phyloP scores from a whole-genome alignment of 2,113 vertebrate genomes.

The Centrocercus urophasianus region DNA sequence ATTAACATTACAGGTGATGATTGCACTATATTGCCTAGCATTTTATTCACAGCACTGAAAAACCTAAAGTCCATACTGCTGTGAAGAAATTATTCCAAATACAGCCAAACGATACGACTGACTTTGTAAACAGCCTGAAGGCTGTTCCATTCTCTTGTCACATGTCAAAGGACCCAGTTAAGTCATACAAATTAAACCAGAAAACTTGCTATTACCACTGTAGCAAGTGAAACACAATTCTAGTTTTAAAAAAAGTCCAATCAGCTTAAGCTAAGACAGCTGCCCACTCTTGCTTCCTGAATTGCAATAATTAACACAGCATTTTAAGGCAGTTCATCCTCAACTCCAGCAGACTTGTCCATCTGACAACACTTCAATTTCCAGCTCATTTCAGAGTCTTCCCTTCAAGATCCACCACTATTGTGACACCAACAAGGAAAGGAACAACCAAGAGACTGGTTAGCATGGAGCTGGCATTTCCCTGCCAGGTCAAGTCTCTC shows the following conservation, averaged over 20 bases:
- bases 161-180: background rate
- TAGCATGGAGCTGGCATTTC: background rate
- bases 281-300: constrained; percentile 34
- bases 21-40: background rate
- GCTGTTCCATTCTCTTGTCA: background rate
- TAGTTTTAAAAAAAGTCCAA: constrained; percentile 27
- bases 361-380: background rate
- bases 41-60: background rate
- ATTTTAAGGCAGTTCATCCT: background rate
- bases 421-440: background rate
- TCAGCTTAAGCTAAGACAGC: background rate
- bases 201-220: background rate
- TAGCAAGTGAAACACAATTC: background rate
- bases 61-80: background rate
- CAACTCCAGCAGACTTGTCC: background rate
- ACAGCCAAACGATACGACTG: background rate
- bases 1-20: background rate
- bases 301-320: background rate
- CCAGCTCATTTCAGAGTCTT: background rate
- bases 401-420: background rate
- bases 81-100: background rate
- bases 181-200: background rate
- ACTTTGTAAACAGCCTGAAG: background rate
- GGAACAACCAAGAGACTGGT: background rate
- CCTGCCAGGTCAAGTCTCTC: background rate